These are phyloP conservation scores for Nesometra sesokonis DNA, from an alignment of 35 echinoderm and acorn worm species.

Conservation along the genomic window DNA sequence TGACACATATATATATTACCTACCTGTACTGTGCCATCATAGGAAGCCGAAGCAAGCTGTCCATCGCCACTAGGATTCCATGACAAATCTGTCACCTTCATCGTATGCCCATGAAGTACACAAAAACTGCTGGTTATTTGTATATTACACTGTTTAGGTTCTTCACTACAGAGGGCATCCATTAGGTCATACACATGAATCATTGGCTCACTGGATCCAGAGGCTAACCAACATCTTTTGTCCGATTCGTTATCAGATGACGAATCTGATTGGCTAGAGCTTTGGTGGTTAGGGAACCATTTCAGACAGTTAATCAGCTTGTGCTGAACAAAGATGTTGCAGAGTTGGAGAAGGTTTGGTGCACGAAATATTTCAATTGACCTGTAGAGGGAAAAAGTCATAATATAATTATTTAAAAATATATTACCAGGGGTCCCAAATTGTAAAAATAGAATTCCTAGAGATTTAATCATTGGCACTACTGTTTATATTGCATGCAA, in stretches of 20 bases:
- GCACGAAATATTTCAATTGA: slow-evolving; percentile 78
- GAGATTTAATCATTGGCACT: no score
- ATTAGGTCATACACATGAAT: slow-evolving; percentile 72
- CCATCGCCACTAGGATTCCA: slow-evolving; percentile 77
- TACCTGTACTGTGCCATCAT: slow-evolving; percentile 92
- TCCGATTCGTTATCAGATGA: slow-evolving; percentile 12
- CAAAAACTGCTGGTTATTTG: slow-evolving; percentile 50
- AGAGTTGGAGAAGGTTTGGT: slow-evolving; percentile 62
- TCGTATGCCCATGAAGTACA: slow-evolving; percentile 58
- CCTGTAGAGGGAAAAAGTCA: slow-evolving; percentile 14
- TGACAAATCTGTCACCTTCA: slow-evolving; percentile 61
- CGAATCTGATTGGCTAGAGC: slow-evolving; percentile 24
- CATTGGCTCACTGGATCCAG: slow-evolving; percentile 75
- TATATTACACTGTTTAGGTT: slow-evolving; percentile 1
- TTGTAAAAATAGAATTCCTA: no score
- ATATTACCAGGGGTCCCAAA: no score
- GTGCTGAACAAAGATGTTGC: slow-evolving; percentile 76
- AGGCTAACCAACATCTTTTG: slow-evolving; percentile 60
- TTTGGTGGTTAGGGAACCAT: slow-evolving; percentile 52
- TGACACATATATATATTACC: no score
- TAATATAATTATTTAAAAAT: background rate
- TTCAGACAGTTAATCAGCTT: slow-evolving; percentile 95
- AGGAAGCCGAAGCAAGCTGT: slow-evolving; percentile 63
- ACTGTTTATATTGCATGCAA: no score
- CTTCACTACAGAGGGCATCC: background rate